These are phyloP conservation scores for Terrapene triunguis DNA, from an alignment of 2,113 vertebrate genomes.

Conservation along the genomic window DNA sequence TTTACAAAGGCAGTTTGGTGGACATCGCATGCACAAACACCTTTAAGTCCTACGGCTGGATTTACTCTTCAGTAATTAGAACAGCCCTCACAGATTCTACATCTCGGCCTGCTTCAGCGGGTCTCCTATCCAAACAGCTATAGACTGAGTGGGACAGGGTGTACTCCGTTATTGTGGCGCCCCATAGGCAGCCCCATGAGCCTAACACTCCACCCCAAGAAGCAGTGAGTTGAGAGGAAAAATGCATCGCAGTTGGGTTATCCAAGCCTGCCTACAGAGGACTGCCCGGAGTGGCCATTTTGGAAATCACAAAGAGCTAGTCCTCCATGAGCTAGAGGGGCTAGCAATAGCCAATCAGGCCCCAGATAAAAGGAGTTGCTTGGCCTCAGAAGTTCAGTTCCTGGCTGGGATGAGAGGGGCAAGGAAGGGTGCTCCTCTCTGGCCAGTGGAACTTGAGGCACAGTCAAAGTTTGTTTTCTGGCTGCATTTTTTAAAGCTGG, in stretches of 20 bases:
- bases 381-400: background rate
- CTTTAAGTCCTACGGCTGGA: background rate
- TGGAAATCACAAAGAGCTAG: background rate
- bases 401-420: background rate
- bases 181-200: background rate
- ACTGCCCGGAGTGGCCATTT: background rate
- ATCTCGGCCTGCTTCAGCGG: background rate
- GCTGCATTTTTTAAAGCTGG: no score
- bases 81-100: background rate
- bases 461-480: background rate
- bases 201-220: background rate
- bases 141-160: background rate
- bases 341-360: background rate
- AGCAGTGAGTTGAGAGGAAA: background rate
- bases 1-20: background rate
- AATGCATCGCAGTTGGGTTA: background rate
- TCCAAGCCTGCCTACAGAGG: background rate
- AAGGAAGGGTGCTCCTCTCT: background rate
- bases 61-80: background rate
- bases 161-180: background rate
- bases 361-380: background rate
- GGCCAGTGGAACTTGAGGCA: background rate
- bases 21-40: background rate
- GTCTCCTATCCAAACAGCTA: background rate
- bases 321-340: background rate